Evolutionary conservation across 2,113 vertebrate genomes (phyloP).

Genomic region (Serinus canaria): DNA sequence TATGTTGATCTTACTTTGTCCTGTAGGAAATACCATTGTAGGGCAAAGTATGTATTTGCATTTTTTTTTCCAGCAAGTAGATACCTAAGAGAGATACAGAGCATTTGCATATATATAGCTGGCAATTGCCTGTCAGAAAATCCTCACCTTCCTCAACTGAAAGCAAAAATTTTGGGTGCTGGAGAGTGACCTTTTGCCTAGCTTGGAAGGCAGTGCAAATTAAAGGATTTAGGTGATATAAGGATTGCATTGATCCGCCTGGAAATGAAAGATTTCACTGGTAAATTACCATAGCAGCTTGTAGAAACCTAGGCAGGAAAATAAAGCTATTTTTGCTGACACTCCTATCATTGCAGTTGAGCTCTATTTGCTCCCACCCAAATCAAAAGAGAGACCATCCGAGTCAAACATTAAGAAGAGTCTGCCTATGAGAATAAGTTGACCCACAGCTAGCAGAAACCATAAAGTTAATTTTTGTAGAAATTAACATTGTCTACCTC

Average conservation of each 20-base stretch:
- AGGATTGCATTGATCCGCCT: not conserved
- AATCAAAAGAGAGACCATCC: not conserved
- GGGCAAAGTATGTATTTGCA: not conserved
- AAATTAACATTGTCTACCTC: not conserved
- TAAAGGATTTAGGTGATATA: not conserved
- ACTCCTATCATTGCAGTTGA: not conserved
- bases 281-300: not conserved
- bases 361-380: not conserved
- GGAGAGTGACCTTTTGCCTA: not conserved
- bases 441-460: not conserved
- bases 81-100: not conserved
- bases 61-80: not conserved
- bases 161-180: not conserved
- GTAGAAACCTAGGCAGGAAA: not conserved
- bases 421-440: not conserved
- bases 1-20: not conserved
- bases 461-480: not conserved
- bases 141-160: not conserved
- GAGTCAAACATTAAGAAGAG: not conserved
- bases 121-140: not conserved
- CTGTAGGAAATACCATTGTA: not conserved
- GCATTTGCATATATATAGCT: conserved; percentile 5
- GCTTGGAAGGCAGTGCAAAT: not conserved
- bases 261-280: not conserved
- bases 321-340: not conserved